Base-by-base conservation (phyloP, 2,888 invertebrate species). In the Lacanobia wlatinum region DNA sequence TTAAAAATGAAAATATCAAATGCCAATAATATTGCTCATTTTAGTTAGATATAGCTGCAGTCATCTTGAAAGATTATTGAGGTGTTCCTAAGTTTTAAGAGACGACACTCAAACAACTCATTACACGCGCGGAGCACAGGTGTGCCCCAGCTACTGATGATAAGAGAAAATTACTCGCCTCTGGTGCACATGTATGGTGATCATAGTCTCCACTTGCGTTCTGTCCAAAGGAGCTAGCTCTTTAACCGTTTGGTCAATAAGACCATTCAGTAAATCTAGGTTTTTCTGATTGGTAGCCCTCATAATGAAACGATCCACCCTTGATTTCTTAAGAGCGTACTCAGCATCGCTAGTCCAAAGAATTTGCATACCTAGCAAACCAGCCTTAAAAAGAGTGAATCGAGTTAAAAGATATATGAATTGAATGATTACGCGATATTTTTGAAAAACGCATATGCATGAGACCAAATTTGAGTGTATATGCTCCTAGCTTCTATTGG, bases 111-210 rank as follows among this genome's bases (percentile, higher is more conserved):
- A 34, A 28, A 6, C 34, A 34, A 0, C 5, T 5, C 34, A 34
- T 34, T 6, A 34, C 34, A 34, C 34, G 34, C 34, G 34, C 34
- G 34, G 2, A 5, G 34, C 34, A 34, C 34, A 34, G 34, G 6
- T 34, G 34, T 34, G 34, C 34, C 34, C 34, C 6, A 34, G 34
- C 4, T 50, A 9, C n/a, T 50, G n/a, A 43, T 12, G 12, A 12
- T 12, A 43, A 43, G 2, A 43, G 9, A 12, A 53, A 34, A 66
- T 62, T 53, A 73, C 65, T 83, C 92, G 97, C 97, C 98, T 97
- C 94, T 99, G 98, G 96, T 99, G 99, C 0, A 99, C 98, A 90
- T 99, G 98, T 88, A 99, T 98, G 0, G 98, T 99, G 61, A 99
- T 98, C 97, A 98, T 97, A 3, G 98, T 98, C 92, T 99, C 98